phyloP scores from a whole-genome alignment of 1,140 invertebrate species.

The Augochlora pura region DNA sequence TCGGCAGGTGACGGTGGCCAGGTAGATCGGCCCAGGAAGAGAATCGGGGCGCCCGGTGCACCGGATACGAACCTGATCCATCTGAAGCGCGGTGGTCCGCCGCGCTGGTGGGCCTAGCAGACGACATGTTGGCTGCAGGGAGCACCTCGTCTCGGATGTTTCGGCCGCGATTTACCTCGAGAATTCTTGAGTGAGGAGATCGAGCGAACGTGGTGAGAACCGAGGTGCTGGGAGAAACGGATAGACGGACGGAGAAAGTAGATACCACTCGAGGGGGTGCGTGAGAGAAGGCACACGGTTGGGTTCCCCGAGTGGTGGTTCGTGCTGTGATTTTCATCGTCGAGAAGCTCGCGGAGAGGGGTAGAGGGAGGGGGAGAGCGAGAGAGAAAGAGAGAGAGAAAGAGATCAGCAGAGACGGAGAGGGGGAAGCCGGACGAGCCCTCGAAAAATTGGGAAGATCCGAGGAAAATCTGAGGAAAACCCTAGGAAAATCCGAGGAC shows the following conservation, averaged over 20 bases:
- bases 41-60: background rate
- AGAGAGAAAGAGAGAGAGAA: too few relatives aligned
- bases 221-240: conserved; percentile 30
- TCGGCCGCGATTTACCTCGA: conserved; percentile 71
- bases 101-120: conserved; percentile 71
- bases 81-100: conserved; percentile 51
- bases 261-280: conserved; percentile 43
- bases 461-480: background rate
- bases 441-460: conserved; percentile 39
- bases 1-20: background rate
- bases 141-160: conserved; percentile 74
- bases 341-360: conserved; percentile 33
- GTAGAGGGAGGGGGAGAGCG: conserved; percentile 2
- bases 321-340: conserved; percentile 38
- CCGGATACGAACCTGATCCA: conserved; percentile 43
- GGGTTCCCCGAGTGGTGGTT: conserved; percentile 47
- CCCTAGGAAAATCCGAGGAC: conserved; percentile 14
- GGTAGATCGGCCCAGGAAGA: background rate
- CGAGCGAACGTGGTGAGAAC: conserved; percentile 42
- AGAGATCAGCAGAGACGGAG: too few relatives aligned
- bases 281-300: conserved; percentile 50
- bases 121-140: conserved; percentile 78
- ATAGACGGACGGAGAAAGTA: conserved; percentile 31
- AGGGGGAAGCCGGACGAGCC: conserved; percentile 30
- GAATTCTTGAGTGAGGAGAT: conserved; percentile 70